A percentile compares a stretch with the other conserved stretches of the same genome.
These are phyloP conservation scores for Drosophila erecta DNA, from an alignment of 1,140 invertebrate species.

Conservation along the genomic window DNA sequence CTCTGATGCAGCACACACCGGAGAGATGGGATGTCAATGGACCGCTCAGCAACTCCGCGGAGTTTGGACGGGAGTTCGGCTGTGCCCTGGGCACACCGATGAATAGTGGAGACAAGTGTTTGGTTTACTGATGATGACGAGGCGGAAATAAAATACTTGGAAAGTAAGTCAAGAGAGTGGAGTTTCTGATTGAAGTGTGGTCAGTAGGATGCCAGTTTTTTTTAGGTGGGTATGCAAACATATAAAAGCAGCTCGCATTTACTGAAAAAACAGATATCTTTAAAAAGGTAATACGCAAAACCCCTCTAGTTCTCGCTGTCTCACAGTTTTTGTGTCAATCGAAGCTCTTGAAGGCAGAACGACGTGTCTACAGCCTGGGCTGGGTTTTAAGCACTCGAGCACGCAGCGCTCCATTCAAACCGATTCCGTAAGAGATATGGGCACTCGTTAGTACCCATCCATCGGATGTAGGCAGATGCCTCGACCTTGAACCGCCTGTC, in stretches of 20 bases:
- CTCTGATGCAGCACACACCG: conserved; percentile 59
- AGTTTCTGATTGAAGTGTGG: conserved; percentile 14
- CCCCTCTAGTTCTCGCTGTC: conserved; percentile 5
- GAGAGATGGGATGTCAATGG: conserved; percentile 74
- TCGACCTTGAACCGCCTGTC: conserved; percentile 61
- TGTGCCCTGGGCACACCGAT: conserved; percentile 66
- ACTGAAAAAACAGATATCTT: conserved; percentile 43
- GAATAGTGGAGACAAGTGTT: conserved; percentile 78
- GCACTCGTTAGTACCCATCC: conserved; percentile 31
- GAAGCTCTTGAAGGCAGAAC: conserved; percentile 40
- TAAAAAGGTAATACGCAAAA: conserved; percentile 53
- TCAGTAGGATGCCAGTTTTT: background rate
- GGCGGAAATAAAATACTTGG: conserved; percentile 15
- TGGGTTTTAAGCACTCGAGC: conserved; percentile 57
- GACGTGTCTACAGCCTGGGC: conserved; percentile 36
- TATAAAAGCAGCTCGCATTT: conserved; percentile 6
- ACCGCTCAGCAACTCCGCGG: conserved; percentile 63
- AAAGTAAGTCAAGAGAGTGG: conserved; percentile 24
- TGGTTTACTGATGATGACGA: conserved; percentile 53
- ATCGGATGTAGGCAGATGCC: conserved; percentile 51
- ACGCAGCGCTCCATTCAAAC: conserved; percentile 57
- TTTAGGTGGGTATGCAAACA: background rate
- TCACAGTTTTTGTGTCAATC: conserved; percentile 41
- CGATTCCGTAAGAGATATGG: conserved; percentile 35
- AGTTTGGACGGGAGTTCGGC: conserved; percentile 70